A percentile compares a stretch with the other conserved stretches of the same genome.
Evolutionary conservation across 2,888 invertebrate genomes (phyloP).

Genomic region (Keiferia lycopersicella): DNA sequence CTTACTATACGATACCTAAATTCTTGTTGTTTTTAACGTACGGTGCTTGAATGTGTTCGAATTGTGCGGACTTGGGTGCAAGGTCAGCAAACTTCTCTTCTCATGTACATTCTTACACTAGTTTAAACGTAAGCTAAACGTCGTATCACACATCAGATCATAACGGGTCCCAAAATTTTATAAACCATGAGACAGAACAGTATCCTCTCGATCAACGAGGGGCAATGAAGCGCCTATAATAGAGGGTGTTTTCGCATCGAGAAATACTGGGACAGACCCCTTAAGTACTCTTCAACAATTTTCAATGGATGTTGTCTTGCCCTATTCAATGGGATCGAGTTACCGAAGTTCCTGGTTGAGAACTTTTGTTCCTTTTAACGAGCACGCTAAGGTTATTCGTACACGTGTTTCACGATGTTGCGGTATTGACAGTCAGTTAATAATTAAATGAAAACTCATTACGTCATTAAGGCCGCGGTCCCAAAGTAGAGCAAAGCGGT

Average conservation of each 20-base stretch:
- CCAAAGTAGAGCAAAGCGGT: too few relatives aligned
- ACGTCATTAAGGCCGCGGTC: too few relatives aligned
- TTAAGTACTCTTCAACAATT: background rate
- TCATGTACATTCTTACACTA: slow-evolving; percentile 46
- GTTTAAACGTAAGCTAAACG: slow-evolving; percentile 39
- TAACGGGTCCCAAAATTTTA: slow-evolving; percentile 66
- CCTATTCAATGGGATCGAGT: background rate
- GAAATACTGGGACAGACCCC: slow-evolving; percentile 6
- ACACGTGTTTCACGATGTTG: too few relatives aligned
- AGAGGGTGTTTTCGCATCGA: slow-evolving; percentile 31
- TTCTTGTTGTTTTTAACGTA: too few relatives aligned
- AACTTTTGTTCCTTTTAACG: too few relatives aligned
- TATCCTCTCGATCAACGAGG: slow-evolving; percentile 68
- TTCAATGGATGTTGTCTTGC: background rate
- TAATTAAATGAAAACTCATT: too few relatives aligned
- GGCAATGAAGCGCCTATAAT: slow-evolving; percentile 71
- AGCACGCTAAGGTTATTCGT: too few relatives aligned
- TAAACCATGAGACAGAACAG: slow-evolving; percentile 70
- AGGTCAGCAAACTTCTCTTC: slow-evolving; percentile 63
- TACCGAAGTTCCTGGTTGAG: background rate
- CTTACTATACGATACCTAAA: too few relatives aligned
- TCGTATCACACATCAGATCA: slow-evolving; percentile 61
- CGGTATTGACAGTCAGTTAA: too few relatives aligned
- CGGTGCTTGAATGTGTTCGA: slow-evolving; percentile 43
- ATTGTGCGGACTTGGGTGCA: slow-evolving; percentile 67